phyloP scores from a whole-genome alignment of 2,888 invertebrate genomes.

The Drosophila melanosoma region DNA sequence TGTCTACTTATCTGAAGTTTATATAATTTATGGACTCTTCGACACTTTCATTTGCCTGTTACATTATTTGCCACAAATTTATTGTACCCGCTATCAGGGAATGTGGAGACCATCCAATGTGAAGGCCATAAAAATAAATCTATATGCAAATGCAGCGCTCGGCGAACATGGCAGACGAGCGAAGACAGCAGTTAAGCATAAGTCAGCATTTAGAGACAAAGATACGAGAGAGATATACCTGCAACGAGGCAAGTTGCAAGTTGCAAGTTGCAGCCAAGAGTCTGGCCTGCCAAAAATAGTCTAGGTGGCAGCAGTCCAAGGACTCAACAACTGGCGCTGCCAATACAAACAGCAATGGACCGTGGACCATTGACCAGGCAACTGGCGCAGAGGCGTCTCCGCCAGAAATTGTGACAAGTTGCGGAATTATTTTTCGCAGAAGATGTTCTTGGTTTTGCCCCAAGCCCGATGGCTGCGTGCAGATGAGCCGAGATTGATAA shows the following conservation, averaged over 20 bases:
- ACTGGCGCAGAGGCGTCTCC: slow-evolving; percentile 74
- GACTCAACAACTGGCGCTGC: slow-evolving; percentile 48
- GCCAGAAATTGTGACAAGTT: slow-evolving; percentile 80
- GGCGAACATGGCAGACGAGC: slow-evolving; percentile 46
- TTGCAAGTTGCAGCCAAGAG: slow-evolving; percentile 7
- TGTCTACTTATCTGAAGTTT: neutral
- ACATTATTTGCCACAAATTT: neutral
- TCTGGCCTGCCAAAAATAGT: slow-evolving; percentile 62
- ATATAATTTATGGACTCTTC: neutral
- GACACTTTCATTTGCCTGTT: neutral
- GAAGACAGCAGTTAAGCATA: slow-evolving; percentile 29
- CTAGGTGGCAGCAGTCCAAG: slow-evolving; percentile 60
- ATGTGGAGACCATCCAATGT: slow-evolving; percentile 37
- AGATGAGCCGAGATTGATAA: slow-evolving; percentile 79
- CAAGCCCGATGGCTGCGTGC: slow-evolving; percentile 65
- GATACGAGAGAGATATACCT: slow-evolving; percentile 20
- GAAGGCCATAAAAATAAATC: slow-evolving; percentile 75
- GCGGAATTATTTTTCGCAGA: slow-evolving; percentile 79
- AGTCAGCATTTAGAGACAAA: slow-evolving; percentile 38
- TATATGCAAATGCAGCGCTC: slow-evolving; percentile 70
- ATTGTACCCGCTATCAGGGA: neutral
- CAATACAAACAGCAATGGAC: slow-evolving; percentile 16
- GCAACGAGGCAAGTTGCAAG: slow-evolving; percentile 21
- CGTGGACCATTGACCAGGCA: slow-evolving; percentile 22
- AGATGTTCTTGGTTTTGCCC: slow-evolving; percentile 67